Base-by-base conservation (phyloP, 2,113 vertebrate genomes). In the Pelodiscus sinensis region DNA sequence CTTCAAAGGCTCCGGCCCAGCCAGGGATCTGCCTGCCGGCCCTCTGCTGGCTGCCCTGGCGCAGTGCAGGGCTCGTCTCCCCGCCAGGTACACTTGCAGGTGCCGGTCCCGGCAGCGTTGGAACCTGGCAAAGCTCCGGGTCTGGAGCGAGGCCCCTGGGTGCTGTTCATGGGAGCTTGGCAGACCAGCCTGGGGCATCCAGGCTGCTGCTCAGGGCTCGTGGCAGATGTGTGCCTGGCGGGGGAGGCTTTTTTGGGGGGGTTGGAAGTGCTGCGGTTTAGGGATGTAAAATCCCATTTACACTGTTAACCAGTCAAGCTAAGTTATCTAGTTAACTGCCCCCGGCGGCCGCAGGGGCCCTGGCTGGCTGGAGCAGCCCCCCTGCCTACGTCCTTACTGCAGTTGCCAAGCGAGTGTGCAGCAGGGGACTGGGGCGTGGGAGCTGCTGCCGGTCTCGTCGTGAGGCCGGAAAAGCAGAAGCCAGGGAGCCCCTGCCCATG, bases 401-500 rank as follows among this genome's bases (percentile, higher is more conserved):
- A 44, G 38, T 44, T 44, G 38, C 38, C 38, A 44, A 44, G 38
- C 38, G 38, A 44, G 86, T 90, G 75, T 84, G 87, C 54, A 85
- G 80, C 80, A 93, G 91, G 91, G 1, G 29, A 13, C 85, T 90
- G 93, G 93, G 95, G 91, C 27, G 35, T 57, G 79, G 89, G 94
- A 92, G 82, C 85, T 91, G 91, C 92, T 88, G 57, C n/a, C 5
- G 90, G 92, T 93, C 95, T 89, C 71, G 51, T 83, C n/a, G 51
- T 86, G 88, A 78, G 44, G 22, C 88, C 85, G 93, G 91, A 85
- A 58, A 87, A 90, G 89, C 89, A 57, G 93, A 82, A 94, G 92
- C 89, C 83, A 90, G 92, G 87, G 92, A 92, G 92, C 93, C 93
- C 91, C 85, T 18, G 93, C 91, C 92, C 82, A 78, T 57, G 89